phyloP scores from a whole-genome alignment of 53 echinoderm and acorn worm species.

The Holothuria scabra region DNA sequence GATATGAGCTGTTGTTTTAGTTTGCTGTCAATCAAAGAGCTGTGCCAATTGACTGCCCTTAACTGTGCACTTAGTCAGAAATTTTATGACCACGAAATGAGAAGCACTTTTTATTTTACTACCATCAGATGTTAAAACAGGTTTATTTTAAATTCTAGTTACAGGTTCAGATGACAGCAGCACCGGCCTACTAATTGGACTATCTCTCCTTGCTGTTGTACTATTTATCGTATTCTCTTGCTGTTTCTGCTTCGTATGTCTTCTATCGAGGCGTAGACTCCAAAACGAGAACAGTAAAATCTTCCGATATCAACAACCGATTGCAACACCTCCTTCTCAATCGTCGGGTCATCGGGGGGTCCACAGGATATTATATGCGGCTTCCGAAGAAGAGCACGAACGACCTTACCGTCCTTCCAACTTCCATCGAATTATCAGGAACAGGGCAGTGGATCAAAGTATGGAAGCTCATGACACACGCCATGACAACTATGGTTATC shows the following conservation, averaged over 20 bases:
- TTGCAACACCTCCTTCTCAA: neutral
- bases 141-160: too few relatives aligned
- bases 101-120: too few relatives aligned
- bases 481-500: neutral
- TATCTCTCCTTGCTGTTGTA: neutral
- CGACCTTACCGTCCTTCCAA: neutral
- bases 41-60: too few relatives aligned
- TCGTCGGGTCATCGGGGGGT: neutral
- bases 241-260: slow-evolving; percentile 17
- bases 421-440: slow-evolving; percentile 14
- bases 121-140: too few relatives aligned
- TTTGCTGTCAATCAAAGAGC: too few relatives aligned
- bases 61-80: too few relatives aligned
- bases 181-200: slow-evolving; percentile 8
- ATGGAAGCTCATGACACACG: neutral
- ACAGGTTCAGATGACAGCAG: too few relatives aligned
- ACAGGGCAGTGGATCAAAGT: slow-evolving; percentile 4
- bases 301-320: slow-evolving; percentile 9
- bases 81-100: too few relatives aligned
- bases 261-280: neutral
- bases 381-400: neutral
- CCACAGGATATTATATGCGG: neutral
- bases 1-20: too few relatives aligned
- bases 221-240: neutral
- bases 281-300: neutral